These are phyloP conservation scores for Penelope pileata DNA, from an alignment of 2,113 vertebrate species.

Conservation along the genomic window DNA sequence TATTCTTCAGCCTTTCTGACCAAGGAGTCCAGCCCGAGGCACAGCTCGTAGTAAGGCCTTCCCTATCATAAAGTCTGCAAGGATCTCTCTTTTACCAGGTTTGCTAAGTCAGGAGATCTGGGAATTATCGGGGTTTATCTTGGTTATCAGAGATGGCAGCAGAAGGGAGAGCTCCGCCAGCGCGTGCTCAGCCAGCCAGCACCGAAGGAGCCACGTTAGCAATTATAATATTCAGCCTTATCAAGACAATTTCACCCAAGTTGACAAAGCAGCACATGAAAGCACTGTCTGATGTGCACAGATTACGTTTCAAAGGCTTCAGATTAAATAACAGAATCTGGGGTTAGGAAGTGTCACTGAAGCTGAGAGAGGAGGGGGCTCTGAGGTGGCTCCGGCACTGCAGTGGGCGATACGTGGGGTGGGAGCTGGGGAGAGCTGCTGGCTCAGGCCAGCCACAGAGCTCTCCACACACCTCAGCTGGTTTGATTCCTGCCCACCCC, in stretches of 20 bases:
- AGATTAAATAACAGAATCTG: neutral
- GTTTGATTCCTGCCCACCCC: neutral
- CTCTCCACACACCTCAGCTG: accelerated
- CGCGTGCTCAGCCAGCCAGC: neutral
- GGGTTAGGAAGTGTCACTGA: neutral
- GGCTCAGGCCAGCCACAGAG: neutral
- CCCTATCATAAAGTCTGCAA: neutral
- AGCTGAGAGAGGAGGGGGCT: neutral
- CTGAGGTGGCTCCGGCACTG: neutral
- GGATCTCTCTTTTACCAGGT: neutral
- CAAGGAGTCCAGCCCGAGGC: neutral
- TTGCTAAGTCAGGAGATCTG: neutral
- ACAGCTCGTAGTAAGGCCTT: neutral
- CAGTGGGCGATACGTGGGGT: accelerated
- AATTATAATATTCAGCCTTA: neutral
- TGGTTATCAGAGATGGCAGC: neutral
- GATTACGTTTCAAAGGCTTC: neutral
- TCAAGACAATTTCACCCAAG: neutral
- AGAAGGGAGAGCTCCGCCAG: neutral
- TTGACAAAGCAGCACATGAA: neutral
- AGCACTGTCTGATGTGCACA: neutral
- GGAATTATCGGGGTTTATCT: neutral
- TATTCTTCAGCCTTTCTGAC: neutral
- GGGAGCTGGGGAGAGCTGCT: neutral
- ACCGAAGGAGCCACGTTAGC: neutral